These are phyloP conservation scores for Augochlorella aurata DNA, from an alignment of 2,888 invertebrate species.

Conservation along the genomic window DNA sequence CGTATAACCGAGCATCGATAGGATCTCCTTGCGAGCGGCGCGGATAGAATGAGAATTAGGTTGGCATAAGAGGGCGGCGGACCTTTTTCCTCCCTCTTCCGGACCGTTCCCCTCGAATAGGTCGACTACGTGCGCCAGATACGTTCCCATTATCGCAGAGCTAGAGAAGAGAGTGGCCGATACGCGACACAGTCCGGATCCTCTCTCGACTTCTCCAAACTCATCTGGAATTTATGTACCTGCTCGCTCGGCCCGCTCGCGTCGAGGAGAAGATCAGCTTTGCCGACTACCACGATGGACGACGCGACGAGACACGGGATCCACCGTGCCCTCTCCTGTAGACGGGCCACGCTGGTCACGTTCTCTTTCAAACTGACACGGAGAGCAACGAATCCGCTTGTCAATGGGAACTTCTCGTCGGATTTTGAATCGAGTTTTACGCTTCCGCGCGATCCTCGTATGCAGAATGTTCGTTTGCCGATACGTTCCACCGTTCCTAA, in stretches of 20 bases:
- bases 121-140: conserved; percentile 10
- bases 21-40: conserved; percentile 18
- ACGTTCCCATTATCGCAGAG: conserved; percentile 18
- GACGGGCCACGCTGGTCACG: no score
- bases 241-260: not conserved
- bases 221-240: conserved; percentile 5
- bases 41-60: conserved; percentile 44
- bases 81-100: not conserved
- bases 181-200: conserved; percentile 6
- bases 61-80: not conserved
- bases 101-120: conserved; percentile 6
- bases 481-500: no score
- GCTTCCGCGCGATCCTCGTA: no score
- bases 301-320: no score
- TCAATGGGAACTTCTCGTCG: no score
- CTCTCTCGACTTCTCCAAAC: not conserved
- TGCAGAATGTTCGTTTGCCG: no score
- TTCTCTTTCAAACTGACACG: no score
- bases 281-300: no score
- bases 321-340: no score
- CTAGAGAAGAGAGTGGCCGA: not conserved
- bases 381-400: no score
- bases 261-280: no score
- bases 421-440: no score
- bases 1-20: conserved; percentile 22